These are phyloP conservation scores for Dynastes maya DNA, from an alignment of 2,888 invertebrate species.

Conservation along the genomic window DNA sequence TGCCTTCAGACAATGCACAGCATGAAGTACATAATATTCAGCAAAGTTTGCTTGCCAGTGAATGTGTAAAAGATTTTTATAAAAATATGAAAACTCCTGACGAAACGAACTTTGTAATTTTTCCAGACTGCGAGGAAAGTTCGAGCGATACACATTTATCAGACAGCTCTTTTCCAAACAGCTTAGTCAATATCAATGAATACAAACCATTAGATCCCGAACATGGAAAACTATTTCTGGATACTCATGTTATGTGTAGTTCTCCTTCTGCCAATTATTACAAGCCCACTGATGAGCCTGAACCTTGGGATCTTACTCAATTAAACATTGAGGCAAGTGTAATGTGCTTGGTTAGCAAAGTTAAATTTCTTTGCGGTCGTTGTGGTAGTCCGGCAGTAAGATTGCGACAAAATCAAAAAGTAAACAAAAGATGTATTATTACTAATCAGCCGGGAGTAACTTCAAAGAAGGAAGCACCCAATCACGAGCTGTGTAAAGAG, in stretches of 20 bases:
- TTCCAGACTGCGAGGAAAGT: constrained; percentile 74
- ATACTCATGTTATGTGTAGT: constrained; percentile 71
- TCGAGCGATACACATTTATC: constrained; percentile 40
- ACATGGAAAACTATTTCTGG: constrained; percentile 69
- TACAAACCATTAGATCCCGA: constrained; percentile 61
- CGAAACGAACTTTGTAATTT: constrained; percentile 74
- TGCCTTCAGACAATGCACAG: constrained; percentile 62
- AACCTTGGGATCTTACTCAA: constrained; percentile 89
- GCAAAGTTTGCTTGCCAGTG: constrained; percentile 65
- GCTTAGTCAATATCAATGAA: constrained; percentile 58
- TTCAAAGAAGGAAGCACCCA: constrained; percentile 56
- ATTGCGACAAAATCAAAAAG: constrained; percentile 71
- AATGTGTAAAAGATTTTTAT: constrained; percentile 65
- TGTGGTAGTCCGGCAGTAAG: constrained; percentile 83
- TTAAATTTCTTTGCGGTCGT: constrained; percentile 84
- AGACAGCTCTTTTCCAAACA: constrained; percentile 51
- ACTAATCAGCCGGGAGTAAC: constrained; percentile 59
- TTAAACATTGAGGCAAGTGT: constrained; percentile 90
- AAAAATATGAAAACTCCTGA: constrained; percentile 66
- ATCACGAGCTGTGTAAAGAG: constrained; percentile 59
- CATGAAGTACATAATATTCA: constrained; percentile 55
- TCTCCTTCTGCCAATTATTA: constrained; percentile 85
- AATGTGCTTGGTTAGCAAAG: constrained; percentile 88
- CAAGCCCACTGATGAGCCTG: constrained; percentile 85
- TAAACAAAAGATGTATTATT: constrained; percentile 59